Percentiles rank a stretch among this genome's conserved stretches.
phyloP scores from a whole-genome alignment of 2,797 vertebrate species.

The Xyrichtys novacula region DNA sequence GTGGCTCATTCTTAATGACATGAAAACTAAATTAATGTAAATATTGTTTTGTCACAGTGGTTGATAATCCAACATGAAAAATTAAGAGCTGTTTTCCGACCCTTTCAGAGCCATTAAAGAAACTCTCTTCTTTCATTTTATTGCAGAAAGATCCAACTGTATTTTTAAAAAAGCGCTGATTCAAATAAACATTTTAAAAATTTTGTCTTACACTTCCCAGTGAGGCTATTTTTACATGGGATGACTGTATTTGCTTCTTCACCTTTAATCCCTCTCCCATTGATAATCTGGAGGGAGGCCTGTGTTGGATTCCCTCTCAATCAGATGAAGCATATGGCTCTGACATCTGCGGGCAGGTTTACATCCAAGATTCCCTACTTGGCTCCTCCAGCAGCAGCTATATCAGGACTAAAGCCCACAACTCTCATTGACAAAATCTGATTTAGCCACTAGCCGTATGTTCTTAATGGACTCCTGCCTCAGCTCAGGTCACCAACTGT shows the following conservation, averaged over 20 bases:
- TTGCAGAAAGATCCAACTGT: too few relatives aligned
- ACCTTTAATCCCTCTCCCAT: slow-evolving; percentile 60
- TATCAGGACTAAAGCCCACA: slow-evolving; percentile 61
- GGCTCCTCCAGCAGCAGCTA: slow-evolving; percentile 56
- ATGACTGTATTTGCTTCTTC: slow-evolving; percentile 35
- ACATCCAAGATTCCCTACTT: slow-evolving; percentile 61
- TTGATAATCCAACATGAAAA: too few relatives aligned
- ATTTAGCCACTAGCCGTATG: slow-evolving; percentile 66
- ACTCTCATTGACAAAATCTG: slow-evolving; percentile 84
- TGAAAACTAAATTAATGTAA: too few relatives aligned
- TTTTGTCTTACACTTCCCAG: neutral
- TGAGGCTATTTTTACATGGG: slow-evolving; percentile 6
- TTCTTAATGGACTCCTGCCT: slow-evolving; percentile 65
- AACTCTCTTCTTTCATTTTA: too few relatives aligned
- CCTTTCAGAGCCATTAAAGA: too few relatives aligned
- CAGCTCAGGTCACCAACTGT: slow-evolving; percentile 73
- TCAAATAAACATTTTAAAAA: neutral
- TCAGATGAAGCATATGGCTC: slow-evolving; percentile 78
- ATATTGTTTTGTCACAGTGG: too few relatives aligned
- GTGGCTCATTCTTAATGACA: too few relatives aligned
- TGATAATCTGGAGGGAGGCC: slow-evolving; percentile 68
- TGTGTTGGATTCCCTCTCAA: slow-evolving; percentile 61
- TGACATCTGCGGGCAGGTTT: slow-evolving; percentile 77
- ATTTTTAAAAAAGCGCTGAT: neutral
- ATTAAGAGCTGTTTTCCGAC: too few relatives aligned